Evolutionary conservation across 2,797 vertebrate species (phyloP).

Genomic region (Enteromius viviparus): DNA sequence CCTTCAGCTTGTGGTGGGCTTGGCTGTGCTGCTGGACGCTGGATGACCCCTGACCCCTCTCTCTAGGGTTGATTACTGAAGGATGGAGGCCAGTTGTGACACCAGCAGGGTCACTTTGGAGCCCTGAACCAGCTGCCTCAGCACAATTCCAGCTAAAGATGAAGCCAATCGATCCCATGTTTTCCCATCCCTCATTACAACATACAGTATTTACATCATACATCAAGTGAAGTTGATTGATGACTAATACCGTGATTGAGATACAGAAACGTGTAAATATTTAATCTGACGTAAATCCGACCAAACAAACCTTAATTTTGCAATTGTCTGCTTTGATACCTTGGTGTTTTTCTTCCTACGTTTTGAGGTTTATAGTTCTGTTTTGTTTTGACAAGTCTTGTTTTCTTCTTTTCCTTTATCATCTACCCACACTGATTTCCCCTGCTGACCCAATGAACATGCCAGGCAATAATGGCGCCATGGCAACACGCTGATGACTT

Average conservation of each 20-base stretch:
- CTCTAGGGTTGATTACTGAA: constrained; percentile 67
- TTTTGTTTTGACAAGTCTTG: constrained; percentile 25
- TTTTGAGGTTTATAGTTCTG: not conserved
- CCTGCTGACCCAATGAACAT: constrained; percentile 63
- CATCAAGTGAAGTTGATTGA: not conserved
- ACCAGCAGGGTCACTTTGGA: constrained; percentile 69
- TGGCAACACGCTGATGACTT: constrained; percentile 52
- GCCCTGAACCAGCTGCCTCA: constrained; percentile 73
- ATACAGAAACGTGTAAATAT: not conserved
- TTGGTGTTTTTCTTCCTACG: not conserved
- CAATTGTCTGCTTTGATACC: not conserved
- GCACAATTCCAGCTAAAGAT: constrained; percentile 74
- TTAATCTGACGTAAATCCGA: constrained; percentile 1
- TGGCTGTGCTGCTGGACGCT: constrained; percentile 46
- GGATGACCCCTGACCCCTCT: constrained; percentile 42
- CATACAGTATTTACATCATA: not conserved
- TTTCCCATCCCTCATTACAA: not conserved
- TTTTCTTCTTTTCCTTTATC: constrained; percentile 44
- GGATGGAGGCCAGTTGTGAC: constrained; percentile 73
- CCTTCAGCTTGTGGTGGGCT: constrained; percentile 33
- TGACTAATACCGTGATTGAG: not conserved
- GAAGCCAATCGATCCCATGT: constrained; percentile 72
- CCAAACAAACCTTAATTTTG: not conserved
- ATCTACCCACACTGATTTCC: constrained; percentile 21
- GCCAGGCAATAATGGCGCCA: constrained; percentile 58